Percentiles rank a stretch among this genome's conserved stretches.
Conservation (phyloP, 2,797 vertebrate species). For the Danio kyathit region DNA sequence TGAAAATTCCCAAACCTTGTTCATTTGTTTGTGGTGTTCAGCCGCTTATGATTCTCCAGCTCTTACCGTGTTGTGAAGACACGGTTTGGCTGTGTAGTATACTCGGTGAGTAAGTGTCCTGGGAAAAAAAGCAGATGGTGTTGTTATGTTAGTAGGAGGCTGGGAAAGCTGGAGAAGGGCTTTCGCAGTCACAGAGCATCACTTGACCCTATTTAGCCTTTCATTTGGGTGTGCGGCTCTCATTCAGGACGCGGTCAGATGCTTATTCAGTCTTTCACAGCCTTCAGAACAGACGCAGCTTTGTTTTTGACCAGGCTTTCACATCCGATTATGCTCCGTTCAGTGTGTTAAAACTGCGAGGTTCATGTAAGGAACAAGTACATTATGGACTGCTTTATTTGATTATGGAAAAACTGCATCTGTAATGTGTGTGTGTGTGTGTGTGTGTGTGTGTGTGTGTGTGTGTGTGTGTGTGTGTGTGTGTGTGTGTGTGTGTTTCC, state of each 20-base stretch:
- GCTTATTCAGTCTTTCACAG: not conserved
- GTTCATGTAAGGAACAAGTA: not conserved
- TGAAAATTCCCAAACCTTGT: not conserved
- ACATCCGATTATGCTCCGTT: not conserved
- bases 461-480: too few species aligned
- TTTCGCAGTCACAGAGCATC: constrained; percentile 6
- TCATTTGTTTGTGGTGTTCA: constrained; percentile 11
- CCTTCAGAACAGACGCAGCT: not conserved
- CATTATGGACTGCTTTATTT: not conserved
- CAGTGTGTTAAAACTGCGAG: not conserved
- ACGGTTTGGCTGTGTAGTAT: not conserved
- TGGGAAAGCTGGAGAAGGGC: constrained; percentile 19
- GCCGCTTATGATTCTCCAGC: not conserved
- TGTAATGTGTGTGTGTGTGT: not conserved
- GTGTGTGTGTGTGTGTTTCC: too few species aligned
- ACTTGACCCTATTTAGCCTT: constrained; percentile 41
- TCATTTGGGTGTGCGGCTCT: not conserved
- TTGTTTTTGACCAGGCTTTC: constrained; percentile 7
- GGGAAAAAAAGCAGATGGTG: constrained; percentile 36
- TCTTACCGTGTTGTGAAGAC: not conserved
- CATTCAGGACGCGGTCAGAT: not conserved
- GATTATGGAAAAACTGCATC: not conserved
- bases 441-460: too few species aligned
- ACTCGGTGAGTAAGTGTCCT: constrained; percentile 27
- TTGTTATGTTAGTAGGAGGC: constrained; percentile 8